A percentile compares a stretch with the other conserved stretches of the same genome.
phyloP scores from a whole-genome alignment of 2,113 vertebrate species.

The Oostethus manadensis region DNA sequence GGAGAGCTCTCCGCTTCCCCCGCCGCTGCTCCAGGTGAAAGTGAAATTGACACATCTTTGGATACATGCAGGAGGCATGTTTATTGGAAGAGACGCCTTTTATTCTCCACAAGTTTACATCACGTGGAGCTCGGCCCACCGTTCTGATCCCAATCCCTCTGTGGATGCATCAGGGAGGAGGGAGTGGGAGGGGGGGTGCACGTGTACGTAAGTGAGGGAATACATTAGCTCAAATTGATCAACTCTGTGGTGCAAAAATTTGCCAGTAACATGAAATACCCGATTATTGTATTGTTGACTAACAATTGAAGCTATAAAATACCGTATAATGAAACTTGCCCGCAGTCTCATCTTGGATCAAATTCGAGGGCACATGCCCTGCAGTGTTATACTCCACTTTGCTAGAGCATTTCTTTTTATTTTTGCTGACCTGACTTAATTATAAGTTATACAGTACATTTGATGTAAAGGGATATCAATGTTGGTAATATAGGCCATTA shows the following conservation, averaged over 20 bases:
- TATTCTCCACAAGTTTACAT: conserved; percentile 73
- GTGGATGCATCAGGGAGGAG: conserved; percentile 43
- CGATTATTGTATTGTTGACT: background rate
- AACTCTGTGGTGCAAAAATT: conserved; percentile 42
- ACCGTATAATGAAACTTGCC: too few relatives aligned
- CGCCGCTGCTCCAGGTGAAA: conserved; percentile 60
- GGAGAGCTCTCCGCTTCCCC: conserved; percentile 57
- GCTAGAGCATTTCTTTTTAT: too few relatives aligned
- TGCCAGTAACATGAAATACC: conserved; percentile 10
- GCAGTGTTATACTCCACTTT: too few relatives aligned
- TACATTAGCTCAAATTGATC: conserved; percentile 67
- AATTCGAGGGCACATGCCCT: too few relatives aligned
- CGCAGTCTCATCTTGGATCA: too few relatives aligned
- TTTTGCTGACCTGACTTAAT: too few relatives aligned
- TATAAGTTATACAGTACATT: too few relatives aligned
- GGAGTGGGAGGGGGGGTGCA: conserved; percentile 31
- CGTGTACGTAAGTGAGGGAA: conserved; percentile 25
- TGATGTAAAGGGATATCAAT: too few relatives aligned
- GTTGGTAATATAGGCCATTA: too few relatives aligned
- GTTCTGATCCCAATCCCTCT: conserved; percentile 66
- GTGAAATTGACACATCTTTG: conserved; percentile 71
- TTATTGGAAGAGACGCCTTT: conserved; percentile 71
- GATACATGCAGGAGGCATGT: conserved; percentile 57
- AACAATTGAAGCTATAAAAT: too few relatives aligned
- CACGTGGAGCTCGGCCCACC: conserved; percentile 64